Evolutionary conservation across 53 echinoderm and acorn worm genomes (phyloP).

Genomic region (Holothuria scabra): DNA sequence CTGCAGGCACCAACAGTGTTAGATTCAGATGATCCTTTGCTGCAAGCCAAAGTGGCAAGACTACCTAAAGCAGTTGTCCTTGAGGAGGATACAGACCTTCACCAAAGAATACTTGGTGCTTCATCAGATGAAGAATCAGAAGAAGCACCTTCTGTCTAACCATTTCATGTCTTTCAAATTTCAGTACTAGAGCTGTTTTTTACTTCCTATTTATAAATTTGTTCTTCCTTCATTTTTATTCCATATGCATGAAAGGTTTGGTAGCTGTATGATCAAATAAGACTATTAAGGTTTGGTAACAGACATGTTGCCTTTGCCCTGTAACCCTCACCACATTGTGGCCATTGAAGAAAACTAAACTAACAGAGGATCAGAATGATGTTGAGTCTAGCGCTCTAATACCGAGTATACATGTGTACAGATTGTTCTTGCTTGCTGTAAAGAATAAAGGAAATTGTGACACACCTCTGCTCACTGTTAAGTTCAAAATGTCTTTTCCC

Average conservation of each 20-base stretch:
- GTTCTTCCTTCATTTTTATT: conserved; percentile 8
- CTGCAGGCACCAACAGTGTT: conserved; percentile 14
- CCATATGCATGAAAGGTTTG: not conserved
- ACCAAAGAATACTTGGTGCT: conserved; percentile 3
- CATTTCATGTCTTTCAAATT: conserved; percentile 32
- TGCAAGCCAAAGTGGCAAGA: conserved; percentile 15
- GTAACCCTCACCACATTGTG: no score
- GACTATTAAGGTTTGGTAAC: no score
- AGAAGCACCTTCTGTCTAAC: conserved; percentile 10
- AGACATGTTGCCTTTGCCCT: no score
- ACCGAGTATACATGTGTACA: no score
- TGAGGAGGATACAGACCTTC: conserved; percentile 32
- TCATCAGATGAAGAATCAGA: conserved; percentile 5
- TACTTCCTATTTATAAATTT: conserved; percentile 32
- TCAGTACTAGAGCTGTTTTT: conserved; percentile 51
- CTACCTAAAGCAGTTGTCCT: conserved; percentile 19
- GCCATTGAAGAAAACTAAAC: no score
- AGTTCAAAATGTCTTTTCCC: no score
- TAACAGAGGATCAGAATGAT: no score
- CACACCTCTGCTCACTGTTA: no score
- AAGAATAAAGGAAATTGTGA: no score
- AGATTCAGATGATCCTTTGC: conserved; percentile 33
- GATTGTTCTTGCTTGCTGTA: no score
- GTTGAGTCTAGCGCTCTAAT: no score
- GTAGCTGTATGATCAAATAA: no score